phyloP scores from a whole-genome alignment of 2,888 invertebrate genomes.

The Conus canariensis region DNA sequence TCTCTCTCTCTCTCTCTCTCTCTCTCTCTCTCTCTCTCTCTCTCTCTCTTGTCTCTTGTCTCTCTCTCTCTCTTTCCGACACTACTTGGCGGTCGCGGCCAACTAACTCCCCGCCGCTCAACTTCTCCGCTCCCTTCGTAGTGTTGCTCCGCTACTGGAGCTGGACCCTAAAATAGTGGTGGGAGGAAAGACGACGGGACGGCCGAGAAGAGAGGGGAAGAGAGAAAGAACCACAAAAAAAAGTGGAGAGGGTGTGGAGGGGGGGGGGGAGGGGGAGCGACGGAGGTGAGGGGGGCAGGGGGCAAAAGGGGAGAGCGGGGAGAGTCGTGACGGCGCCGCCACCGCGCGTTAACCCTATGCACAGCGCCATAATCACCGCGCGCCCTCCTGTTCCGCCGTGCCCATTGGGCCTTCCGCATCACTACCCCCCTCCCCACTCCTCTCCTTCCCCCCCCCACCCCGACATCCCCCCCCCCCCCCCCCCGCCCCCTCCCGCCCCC shows the following conservation, averaged over 20 bases:
- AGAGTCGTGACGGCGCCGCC: conserved; percentile 9
- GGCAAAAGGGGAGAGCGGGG: background rate
- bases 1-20: too few species aligned
- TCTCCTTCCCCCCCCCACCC: background rate
- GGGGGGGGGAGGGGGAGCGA: background rate
- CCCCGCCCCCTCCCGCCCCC: background rate
- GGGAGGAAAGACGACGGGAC: background rate
- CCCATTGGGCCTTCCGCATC: background rate
- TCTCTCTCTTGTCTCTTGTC: background rate
- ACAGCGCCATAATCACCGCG: conserved; percentile 16
- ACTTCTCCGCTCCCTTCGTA: background rate
- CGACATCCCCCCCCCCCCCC: background rate
- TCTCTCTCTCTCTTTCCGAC: background rate
- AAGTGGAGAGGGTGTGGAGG: background rate
- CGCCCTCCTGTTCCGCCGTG: conserved; percentile 25
- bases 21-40: too few species aligned
- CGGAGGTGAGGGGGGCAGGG: background rate
- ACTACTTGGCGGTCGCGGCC: too few species aligned
- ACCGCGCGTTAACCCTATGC: conserved; percentile 12
- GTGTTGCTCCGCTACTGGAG: background rate
- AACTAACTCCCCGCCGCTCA: background rate
- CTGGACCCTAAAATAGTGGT: conserved; percentile 5
- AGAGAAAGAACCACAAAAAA: background rate
- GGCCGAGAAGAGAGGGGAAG: background rate
- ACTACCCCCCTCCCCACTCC: background rate